phyloP scores from a whole-genome alignment of 92 coral and sea anemone genomes.

The Palythoa caribaeorum region DNA sequence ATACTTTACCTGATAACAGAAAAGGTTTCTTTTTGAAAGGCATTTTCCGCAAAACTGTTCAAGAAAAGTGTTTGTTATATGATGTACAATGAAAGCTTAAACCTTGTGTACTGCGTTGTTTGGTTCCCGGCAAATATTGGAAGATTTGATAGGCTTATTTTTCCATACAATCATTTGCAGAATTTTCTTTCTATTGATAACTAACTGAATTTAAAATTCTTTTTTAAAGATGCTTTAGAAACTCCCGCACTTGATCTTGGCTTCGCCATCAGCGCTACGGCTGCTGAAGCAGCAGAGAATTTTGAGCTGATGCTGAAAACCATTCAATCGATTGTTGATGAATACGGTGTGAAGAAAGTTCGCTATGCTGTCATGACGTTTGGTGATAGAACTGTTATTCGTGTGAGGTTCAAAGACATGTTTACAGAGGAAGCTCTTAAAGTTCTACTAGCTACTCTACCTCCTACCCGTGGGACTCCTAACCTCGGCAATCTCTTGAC shows the following conservation, averaged over 20 bases:
- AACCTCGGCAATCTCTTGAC: constrained; percentile 64
- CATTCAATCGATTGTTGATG: constrained; percentile 66
- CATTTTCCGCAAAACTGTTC: no score
- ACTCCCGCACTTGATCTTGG: constrained; percentile 74
- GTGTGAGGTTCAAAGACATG: constrained; percentile 18
- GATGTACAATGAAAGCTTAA: no score
- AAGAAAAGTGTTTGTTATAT: no score
- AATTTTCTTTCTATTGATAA: no score
- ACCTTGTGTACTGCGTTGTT: no score
- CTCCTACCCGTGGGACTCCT: constrained; percentile 50
- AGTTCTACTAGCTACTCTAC: background rate
- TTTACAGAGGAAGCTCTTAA: background rate
- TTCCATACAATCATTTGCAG: no score
- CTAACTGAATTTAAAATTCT: background rate
- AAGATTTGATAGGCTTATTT: no score
- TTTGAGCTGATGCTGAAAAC: constrained; percentile 59
- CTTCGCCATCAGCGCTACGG: constrained; percentile 73
- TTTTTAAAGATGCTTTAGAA: constrained; percentile 55
- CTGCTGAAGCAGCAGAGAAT: constrained; percentile 53
- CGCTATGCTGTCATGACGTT: constrained; percentile 68
- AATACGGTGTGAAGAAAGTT: constrained; percentile 77
- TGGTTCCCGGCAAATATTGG: no score
- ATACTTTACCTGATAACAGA: no score
- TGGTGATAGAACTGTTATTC: constrained; percentile 43
- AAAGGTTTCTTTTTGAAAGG: no score